These are phyloP conservation scores for Atrichornis clamosus DNA, from an alignment of 2,113 vertebrate genomes.

Conservation along the genomic window DNA sequence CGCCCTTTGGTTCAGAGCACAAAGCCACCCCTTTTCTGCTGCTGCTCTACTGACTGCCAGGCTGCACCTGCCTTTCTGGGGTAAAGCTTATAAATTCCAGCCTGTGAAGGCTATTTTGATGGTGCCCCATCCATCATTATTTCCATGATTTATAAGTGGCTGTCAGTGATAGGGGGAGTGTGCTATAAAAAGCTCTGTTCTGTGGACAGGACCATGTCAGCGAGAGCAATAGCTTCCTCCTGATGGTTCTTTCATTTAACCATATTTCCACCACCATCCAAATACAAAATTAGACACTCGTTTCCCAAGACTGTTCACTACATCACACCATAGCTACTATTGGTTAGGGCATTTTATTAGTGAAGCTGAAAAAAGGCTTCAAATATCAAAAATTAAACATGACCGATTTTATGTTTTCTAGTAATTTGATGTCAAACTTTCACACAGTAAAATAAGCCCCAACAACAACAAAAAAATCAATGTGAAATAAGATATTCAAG, in stretches of 20 bases:
- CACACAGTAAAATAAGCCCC: not conserved
- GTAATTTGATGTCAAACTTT: not conserved
- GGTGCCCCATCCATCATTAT: not conserved
- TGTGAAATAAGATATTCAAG: not conserved
- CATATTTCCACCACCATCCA: not conserved
- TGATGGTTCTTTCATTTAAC: not conserved
- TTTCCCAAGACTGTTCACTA: not conserved
- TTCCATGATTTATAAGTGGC: not conserved
- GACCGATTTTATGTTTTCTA: not conserved
- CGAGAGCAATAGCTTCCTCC: not conserved
- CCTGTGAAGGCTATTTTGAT: not conserved
- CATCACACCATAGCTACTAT: not conserved
- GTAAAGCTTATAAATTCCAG: not conserved
- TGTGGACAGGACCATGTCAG: not conserved
- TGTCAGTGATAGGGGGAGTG: not conserved
- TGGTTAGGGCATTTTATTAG: not conserved
- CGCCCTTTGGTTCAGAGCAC: fast-evolving
- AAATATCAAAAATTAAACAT: not conserved
- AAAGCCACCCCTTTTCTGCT: not conserved
- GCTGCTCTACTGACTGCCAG: not conserved
- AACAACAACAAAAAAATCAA: not conserved
- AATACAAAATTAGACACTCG: not conserved
- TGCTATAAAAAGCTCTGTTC: not conserved
- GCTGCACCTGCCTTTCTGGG: not conserved
- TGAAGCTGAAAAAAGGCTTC: not conserved